Conservation (phyloP, 2,888 invertebrate genomes). For the Drosophila parthenogenetica region DNA sequence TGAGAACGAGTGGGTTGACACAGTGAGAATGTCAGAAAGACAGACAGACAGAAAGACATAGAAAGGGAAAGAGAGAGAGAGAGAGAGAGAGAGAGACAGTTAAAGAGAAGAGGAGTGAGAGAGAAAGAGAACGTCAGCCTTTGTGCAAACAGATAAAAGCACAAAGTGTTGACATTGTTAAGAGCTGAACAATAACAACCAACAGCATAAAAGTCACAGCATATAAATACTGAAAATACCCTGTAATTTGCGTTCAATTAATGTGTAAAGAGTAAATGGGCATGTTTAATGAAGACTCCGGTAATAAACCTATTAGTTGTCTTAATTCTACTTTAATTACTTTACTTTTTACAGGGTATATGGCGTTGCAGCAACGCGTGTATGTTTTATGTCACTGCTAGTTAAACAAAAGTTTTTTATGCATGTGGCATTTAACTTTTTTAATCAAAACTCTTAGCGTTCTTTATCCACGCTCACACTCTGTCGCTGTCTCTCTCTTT, state of each 20-base stretch:
- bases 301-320: too few species aligned
- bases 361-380: slow-evolving; percentile 2
- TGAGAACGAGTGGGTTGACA: slow-evolving; percentile 19
- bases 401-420: slow-evolving; percentile 38
- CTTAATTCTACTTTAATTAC: not conserved
- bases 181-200: slow-evolving; percentile 66
- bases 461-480: not conserved
- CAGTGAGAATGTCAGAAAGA: slow-evolving; percentile 7
- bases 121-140: slow-evolving; percentile 7
- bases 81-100: not conserved
- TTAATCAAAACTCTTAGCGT: slow-evolving; percentile 55
- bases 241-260: not conserved
- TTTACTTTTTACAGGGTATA: slow-evolving; percentile 17
- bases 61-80: not conserved
- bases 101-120: too few species aligned
- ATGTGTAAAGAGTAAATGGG: not conserved
- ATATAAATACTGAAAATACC: slow-evolving; percentile 21
- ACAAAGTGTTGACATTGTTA: slow-evolving; percentile 75
- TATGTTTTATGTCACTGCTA: slow-evolving; percentile 7
- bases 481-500: not conserved
- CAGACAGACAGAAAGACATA: not conserved
- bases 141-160: slow-evolving; percentile 76
- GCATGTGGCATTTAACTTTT: slow-evolving; percentile 56
- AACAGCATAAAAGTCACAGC: slow-evolving; percentile 19
- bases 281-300: too few species aligned